phyloP scores from a whole-genome alignment of 2,113 vertebrate species.

The Elachura formosa region DNA sequence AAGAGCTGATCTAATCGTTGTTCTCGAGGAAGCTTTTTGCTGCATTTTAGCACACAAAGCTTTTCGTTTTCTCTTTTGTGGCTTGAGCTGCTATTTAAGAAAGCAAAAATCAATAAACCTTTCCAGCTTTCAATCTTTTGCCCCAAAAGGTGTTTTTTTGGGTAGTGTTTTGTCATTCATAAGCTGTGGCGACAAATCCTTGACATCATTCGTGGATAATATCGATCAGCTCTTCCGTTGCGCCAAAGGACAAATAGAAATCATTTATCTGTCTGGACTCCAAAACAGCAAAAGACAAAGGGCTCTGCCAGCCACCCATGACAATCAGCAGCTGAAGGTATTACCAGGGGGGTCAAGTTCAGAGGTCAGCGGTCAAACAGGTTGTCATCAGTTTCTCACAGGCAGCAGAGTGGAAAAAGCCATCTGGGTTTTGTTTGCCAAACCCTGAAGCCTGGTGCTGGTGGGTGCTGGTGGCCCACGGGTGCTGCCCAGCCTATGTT shows the following conservation, averaged over 20 bases:
- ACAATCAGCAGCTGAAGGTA: slow-evolving; percentile 90
- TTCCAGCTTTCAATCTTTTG: slow-evolving; percentile 93
- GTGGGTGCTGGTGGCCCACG: neutral
- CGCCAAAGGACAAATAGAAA: slow-evolving; percentile 96
- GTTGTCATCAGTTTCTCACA: slow-evolving; percentile 80
- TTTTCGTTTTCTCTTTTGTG: slow-evolving; percentile 90
- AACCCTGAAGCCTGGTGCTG: neutral
- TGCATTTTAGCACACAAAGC: slow-evolving; percentile 97
- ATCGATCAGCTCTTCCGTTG: slow-evolving; percentile 92
- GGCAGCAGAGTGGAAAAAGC: slow-evolving; percentile 69
- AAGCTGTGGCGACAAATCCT: slow-evolving; percentile 96
- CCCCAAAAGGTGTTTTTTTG: slow-evolving; percentile 84
- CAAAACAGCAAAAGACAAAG: slow-evolving; percentile 83
- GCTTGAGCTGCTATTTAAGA: slow-evolving; percentile 92
- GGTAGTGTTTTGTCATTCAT: slow-evolving; percentile 94
- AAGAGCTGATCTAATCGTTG: slow-evolving; percentile 92
- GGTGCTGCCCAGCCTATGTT: rapidly evolving
- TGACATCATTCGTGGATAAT: slow-evolving; percentile 93
- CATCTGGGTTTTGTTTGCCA: slow-evolving; percentile 79
- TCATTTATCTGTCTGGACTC: slow-evolving; percentile 93
- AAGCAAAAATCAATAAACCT: slow-evolving; percentile 94
- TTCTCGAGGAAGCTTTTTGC: slow-evolving; percentile 90
- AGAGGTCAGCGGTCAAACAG: slow-evolving; percentile 83
- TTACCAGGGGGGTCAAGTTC: slow-evolving; percentile 84
- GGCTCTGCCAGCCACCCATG: slow-evolving; percentile 74